These are phyloP conservation scores for Agelaius tricolor DNA, from an alignment of 2,113 vertebrate species.

Conservation along the genomic window DNA sequence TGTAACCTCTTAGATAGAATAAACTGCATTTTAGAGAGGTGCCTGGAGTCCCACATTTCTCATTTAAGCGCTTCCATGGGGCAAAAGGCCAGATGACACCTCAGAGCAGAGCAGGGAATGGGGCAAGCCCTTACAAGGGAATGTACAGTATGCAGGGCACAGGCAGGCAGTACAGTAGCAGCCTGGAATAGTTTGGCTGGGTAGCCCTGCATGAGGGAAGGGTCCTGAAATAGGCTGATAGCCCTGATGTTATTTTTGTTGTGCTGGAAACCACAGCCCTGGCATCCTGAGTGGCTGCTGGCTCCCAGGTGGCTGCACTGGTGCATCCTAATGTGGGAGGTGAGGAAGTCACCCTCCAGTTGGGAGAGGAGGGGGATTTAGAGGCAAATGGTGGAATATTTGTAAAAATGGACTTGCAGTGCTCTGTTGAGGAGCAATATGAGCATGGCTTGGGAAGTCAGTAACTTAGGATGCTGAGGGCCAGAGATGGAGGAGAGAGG, in stretches of 20 bases:
- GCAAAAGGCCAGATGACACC: conserved; percentile 27
- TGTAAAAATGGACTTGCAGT: background rate
- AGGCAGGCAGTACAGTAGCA: conserved; percentile 54
- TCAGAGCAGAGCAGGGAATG: conserved; percentile 4
- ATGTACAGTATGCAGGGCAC: conserved; percentile 62
- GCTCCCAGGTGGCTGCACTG: background rate
- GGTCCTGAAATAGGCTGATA: conserved; percentile 50
- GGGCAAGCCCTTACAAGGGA: conserved; percentile 67
- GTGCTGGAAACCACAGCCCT: background rate
- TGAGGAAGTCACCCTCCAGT: background rate
- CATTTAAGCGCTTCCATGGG: background rate
- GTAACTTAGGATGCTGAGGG: background rate
- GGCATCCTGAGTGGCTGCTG: background rate
- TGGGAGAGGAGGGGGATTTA: background rate
- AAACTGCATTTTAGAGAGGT: too few species aligned
- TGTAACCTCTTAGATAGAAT: too few species aligned
- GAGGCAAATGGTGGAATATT: background rate
- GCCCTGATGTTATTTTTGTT: conserved; percentile 61
- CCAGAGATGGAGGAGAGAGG: background rate
- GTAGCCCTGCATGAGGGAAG: conserved; percentile 21
- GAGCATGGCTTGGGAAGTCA: background rate
- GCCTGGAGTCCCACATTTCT: too few species aligned
- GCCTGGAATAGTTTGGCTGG: conserved; percentile 55
- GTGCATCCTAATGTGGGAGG: background rate
- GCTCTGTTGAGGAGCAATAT: background rate